These are phyloP conservation scores for Sebastiscus albofasciatus DNA, from an alignment of 2,797 vertebrate genomes.

Conservation along the genomic window DNA sequence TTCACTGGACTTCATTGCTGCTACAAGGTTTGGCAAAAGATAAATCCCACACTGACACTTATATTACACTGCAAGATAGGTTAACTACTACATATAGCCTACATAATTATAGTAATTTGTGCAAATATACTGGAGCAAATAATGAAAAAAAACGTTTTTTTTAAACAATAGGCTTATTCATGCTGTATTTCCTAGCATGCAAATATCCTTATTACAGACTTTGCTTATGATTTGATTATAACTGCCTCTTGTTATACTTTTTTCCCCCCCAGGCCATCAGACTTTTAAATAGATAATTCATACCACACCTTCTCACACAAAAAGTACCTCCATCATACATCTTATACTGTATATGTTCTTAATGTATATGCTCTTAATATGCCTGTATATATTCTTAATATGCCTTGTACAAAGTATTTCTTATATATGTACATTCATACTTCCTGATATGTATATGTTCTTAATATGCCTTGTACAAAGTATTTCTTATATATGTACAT, in stretches of 20 bases:
- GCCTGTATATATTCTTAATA: too few relatives aligned
- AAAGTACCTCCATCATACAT: too few relatives aligned
- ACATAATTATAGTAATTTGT: neutral
- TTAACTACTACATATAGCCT: neutral
- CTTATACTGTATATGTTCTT: too few relatives aligned
- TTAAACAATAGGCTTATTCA: neutral
- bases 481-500: too few relatives aligned
- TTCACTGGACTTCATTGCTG: neutral
- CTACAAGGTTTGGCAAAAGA: neutral
- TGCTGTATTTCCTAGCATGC: neutral
- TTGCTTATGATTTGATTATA: neutral
- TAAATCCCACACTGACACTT: neutral
- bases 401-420: too few relatives aligned
- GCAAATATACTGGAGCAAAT: neutral
- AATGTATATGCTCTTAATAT: too few relatives aligned
- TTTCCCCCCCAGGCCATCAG: neutral
- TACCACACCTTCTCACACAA: too few relatives aligned
- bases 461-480: too few relatives aligned
- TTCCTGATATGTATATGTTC: too few relatives aligned
- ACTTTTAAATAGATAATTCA: too few relatives aligned
- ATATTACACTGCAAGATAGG: neutral
- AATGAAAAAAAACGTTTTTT: too few relatives aligned
- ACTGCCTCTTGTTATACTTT: neutral
- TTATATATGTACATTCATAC: too few relatives aligned
- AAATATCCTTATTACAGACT: neutral